Conservation (phyloP, 2,797 vertebrate genomes). For the Poeciliopsis paucimaculata region DNA sequence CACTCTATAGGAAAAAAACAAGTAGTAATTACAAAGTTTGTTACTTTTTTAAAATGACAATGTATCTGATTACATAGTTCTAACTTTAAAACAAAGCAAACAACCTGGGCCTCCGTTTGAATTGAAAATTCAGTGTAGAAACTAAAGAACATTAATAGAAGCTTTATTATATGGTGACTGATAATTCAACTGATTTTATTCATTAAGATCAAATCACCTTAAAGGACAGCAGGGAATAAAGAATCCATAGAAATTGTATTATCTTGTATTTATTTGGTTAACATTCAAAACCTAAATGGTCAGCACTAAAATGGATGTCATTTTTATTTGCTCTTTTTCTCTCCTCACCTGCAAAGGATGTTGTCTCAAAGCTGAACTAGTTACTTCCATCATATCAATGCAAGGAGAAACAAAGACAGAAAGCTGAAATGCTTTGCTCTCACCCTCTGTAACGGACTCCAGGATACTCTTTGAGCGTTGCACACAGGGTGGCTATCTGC, state of each 20-base stretch:
- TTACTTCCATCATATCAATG: not conserved
- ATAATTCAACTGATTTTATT: not conserved
- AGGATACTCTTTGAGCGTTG: slow-evolving; percentile 95
- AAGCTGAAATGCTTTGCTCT: slow-evolving; percentile 48
- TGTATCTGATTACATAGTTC: too few species aligned
- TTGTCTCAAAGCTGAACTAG: not conserved
- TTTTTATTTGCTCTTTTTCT: too few species aligned
- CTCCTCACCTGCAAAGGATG: too few species aligned
- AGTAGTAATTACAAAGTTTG: not conserved
- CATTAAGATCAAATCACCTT: not conserved
- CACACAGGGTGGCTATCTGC: slow-evolving; percentile 94
- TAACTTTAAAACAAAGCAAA: too few species aligned
- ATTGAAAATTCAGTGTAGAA: not conserved
- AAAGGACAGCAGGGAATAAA: not conserved
- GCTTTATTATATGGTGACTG: not conserved
- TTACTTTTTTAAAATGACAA: not conserved
- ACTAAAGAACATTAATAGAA: not conserved
- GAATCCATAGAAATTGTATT: not conserved
- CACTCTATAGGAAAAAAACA: not conserved
- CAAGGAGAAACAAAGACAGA: not conserved
- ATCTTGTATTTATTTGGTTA: not conserved
- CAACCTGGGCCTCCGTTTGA: too few species aligned
- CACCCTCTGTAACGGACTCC: slow-evolving; percentile 94
- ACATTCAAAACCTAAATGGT: not conserved
- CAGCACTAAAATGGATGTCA: not conserved